Evolutionary conservation across 2,797 vertebrate genomes (phyloP).

Genomic region (Lithobates sylvaticus): DNA sequence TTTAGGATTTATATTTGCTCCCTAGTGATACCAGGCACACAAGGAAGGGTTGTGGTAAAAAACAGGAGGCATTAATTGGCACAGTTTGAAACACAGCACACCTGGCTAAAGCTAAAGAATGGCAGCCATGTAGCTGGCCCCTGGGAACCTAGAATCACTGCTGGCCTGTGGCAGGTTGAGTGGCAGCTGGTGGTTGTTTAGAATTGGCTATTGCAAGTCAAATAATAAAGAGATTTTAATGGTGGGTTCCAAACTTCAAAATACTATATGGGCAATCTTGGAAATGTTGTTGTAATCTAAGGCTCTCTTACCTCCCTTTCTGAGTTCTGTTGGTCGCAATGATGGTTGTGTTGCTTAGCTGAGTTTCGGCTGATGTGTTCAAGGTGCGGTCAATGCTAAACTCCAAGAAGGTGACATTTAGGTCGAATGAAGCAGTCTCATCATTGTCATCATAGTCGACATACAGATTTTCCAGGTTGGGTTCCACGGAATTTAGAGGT

Average conservation of each 20-base stretch:
- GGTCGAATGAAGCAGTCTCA: constrained; percentile 63
- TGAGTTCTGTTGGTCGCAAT: constrained; percentile 80
- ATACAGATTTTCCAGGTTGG: constrained; percentile 74
- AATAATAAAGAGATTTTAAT: background rate
- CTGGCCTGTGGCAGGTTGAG: too few relatives aligned
- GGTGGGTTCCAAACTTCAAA: background rate
- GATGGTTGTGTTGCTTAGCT: constrained; percentile 80
- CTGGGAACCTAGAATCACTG: too few relatives aligned
- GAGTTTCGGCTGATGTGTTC: constrained; percentile 83
- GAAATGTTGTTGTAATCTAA: background rate
- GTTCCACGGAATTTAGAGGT: constrained; percentile 74
- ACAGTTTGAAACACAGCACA: too few relatives aligned
- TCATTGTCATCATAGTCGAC: constrained; percentile 81
- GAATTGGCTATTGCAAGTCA: too few relatives aligned
- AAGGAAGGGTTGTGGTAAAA: too few relatives aligned
- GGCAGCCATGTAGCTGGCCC: too few relatives aligned
- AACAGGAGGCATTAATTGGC: too few relatives aligned
- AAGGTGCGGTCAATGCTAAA: constrained; percentile 78
- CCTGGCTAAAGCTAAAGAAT: too few relatives aligned
- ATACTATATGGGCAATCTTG: too few relatives aligned
- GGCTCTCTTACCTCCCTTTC: constrained; percentile 87
- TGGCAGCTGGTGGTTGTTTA: too few relatives aligned
- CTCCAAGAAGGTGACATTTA: constrained; percentile 86
- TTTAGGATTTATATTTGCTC: too few relatives aligned
- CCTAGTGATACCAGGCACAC: too few relatives aligned